These are phyloP conservation scores for Numenius phaeopus DNA, from an alignment of 2,797 vertebrate species.

Conservation along the genomic window DNA sequence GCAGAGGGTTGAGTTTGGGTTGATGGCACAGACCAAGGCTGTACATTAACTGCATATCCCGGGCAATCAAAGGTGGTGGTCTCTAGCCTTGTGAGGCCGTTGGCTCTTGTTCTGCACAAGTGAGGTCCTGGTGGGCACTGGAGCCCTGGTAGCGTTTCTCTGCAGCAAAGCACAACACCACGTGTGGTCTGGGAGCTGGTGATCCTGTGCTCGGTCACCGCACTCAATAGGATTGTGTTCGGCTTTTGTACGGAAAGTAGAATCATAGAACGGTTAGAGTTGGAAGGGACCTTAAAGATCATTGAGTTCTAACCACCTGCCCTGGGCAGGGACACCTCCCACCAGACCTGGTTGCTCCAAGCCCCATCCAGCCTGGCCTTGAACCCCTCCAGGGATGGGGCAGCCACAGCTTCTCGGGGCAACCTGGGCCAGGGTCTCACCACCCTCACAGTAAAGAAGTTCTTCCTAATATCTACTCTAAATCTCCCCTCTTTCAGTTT, in stretches of 20 bases:
- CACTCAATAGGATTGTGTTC: background rate
- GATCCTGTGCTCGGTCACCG: background rate
- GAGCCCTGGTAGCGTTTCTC: accelerated
- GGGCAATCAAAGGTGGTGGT: background rate
- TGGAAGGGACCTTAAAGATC: too few species aligned
- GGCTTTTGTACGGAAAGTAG: background rate
- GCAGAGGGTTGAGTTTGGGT: background rate
- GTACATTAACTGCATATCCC: accelerated
- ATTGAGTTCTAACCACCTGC: too few species aligned
- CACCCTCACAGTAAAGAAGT: too few species aligned
- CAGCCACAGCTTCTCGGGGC: too few species aligned
- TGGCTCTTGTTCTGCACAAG: background rate
- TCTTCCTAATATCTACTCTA: too few species aligned
- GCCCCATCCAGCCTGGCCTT: too few species aligned
- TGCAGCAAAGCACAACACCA: background rate
- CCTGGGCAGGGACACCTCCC: too few species aligned
- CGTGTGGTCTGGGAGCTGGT: accelerated
- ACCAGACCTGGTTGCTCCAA: too few species aligned
- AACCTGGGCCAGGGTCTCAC: too few species aligned
- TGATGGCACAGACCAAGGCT: background rate
- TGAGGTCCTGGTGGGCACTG: accelerated
- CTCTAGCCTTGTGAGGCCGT: background rate
- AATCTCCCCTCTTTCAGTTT: too few species aligned
- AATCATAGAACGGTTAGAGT: too few species aligned
- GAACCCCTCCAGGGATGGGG: too few species aligned